Conservation (phyloP, 2,113 vertebrate species). For the Pygathrix nemaeus region DNA sequence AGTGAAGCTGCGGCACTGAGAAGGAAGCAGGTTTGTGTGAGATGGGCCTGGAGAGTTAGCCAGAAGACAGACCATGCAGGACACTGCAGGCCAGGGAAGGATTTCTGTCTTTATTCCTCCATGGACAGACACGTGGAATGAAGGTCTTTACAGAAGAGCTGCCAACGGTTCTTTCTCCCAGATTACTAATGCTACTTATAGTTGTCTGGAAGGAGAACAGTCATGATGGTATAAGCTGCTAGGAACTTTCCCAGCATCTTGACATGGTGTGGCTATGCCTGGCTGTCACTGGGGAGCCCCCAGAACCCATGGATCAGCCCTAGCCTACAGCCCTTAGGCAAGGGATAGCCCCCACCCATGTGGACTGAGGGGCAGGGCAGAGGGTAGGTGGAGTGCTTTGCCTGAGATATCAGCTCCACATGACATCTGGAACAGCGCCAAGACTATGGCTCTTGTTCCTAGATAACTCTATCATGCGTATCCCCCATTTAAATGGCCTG, state of each 20-base stretch:
- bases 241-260: neutral
- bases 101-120: neutral
- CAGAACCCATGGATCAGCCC: neutral
- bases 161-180: neutral
- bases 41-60: neutral
- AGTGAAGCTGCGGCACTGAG: neutral
- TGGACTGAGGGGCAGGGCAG: conserved; percentile 11
- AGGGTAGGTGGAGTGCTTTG: conserved; percentile 68
- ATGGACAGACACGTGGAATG: neutral
- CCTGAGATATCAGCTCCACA: conserved; percentile 62
- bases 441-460: conserved; percentile 54
- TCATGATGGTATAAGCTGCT: neutral
- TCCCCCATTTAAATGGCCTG: conserved; percentile 21
- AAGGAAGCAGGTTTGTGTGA: neutral
- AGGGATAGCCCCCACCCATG: neutral
- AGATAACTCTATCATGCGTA: conserved; percentile 70
- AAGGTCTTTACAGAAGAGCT: neutral
- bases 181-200: neutral
- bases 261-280: neutral
- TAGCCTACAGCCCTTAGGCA: neutral
- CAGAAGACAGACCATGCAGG: neutral
- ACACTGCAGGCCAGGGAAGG: neutral
- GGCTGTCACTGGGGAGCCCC: neutral
- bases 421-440: conserved; percentile 67
- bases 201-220: neutral